Percentiles rank a stretch among this genome's conserved stretches.
Evolutionary conservation across 2,888 invertebrate genomes (phyloP).

Genomic region (Hydraecia micacea): DNA sequence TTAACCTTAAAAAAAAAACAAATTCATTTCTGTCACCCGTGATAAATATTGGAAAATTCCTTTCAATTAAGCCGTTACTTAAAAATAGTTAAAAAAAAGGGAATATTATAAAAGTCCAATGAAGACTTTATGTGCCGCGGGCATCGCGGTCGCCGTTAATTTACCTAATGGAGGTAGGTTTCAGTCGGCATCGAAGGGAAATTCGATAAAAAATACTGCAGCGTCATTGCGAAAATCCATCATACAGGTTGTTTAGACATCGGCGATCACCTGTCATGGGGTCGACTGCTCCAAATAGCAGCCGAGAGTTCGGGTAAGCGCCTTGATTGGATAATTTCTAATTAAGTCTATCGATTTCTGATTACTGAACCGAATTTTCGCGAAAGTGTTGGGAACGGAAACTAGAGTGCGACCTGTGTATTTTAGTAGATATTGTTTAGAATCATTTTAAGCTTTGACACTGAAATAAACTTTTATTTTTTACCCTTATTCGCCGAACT

Average conservation of each 20-base stretch:
- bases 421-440: conserved; percentile 6
- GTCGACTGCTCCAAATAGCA: conserved; percentile 40
- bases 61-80: background rate
- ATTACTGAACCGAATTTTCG: conserved; percentile 18
- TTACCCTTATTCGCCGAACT: background rate
- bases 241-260: conserved; percentile 72
- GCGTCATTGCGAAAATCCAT: conserved; percentile 75
- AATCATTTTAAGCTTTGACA: background rate
- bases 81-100: background rate
- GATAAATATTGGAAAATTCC: background rate
- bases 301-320: conserved; percentile 16
- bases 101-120: conserved; percentile 23
- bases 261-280: conserved; percentile 49
- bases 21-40: background rate
- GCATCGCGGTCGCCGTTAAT: conserved; percentile 55
- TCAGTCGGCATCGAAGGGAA: conserved; percentile 73
- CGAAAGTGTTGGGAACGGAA: conserved; percentile 1
- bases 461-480: background rate
- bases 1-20: background rate
- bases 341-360: conserved; percentile 40
- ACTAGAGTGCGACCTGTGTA: conserved; percentile 14
- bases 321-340: conserved; percentile 48
- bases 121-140: conserved; percentile 12
- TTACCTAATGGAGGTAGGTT: conserved; percentile 73
- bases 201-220: conserved; percentile 79